Evolutionary conservation across 2,888 invertebrate genomes (phyloP), one percentile per base, ranked within the genome.

Genomic region (Bellardia pandia): DNA sequence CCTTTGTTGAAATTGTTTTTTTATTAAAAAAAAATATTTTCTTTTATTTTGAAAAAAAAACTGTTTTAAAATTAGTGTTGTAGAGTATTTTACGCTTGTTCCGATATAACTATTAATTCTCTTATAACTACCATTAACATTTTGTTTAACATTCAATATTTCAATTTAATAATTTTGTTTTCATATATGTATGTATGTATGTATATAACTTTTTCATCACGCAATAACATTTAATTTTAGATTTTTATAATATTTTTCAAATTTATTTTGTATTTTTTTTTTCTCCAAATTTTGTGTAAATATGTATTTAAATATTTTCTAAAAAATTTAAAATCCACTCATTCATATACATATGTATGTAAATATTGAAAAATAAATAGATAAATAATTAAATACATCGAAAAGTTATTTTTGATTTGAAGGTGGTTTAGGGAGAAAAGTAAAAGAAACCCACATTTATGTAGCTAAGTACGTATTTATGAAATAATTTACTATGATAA

Each of bases 141-240:
- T 85, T 48, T 74, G 42, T 75, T 68, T 85, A 83, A 83, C 72
- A 76, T 80, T 79, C 42, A 72, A 79, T 86, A 75, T 68, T 60
- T n/a, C 23, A 66, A 68, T 81, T 62, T 58, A 14, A 82, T 75
- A 79, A 45, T 45, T 45, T 45, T 48, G n/a, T 30, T 53, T 48
- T n/a, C n/a, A n/a, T 16, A 16, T 45, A 48, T 76, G 8, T 40
- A 42, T 42, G 33, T 40, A 42, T 42, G 33, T 56, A 16, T 45
- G 14, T 53, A 23, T 23, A 23, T 23, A 23, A 23, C 23, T 56
- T 48, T 60, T 51, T 42, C 40, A 45, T 62, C 37, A 56, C 62
- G 53, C 33, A 45, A 83, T 77, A 77, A 83, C 71, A 77, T 83
- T 64, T 48, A 64, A 53, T 40, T 58, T 58, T n/a, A 51, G 8